A percentile compares a stretch with the other conserved stretches of the same genome.
These are phyloP conservation scores for Arnoldichthys spilopterus DNA, from an alignment of 2,797 vertebrate genomes.

Conservation along the genomic window DNA sequence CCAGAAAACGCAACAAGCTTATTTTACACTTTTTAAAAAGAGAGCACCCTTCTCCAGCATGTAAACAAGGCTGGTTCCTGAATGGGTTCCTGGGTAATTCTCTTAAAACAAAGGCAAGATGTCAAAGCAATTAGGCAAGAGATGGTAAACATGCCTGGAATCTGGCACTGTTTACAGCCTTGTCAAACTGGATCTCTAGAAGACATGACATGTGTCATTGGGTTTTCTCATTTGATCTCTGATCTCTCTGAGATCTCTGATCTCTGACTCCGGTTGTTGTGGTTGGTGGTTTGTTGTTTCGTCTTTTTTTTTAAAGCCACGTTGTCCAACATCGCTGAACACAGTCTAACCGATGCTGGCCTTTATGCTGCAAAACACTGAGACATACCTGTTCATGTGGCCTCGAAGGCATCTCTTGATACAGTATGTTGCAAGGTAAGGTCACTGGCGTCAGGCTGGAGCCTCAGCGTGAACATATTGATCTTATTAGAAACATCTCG, in stretches of 20 bases:
- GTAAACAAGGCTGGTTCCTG: constrained; percentile 30
- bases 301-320: neutral
- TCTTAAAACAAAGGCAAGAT: constrained; percentile 42
- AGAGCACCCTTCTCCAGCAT: neutral
- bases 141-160: constrained; percentile 14
- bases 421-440: too few relatives aligned
- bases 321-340: neutral
- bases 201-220: constrained; percentile 4
- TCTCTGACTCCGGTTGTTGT: too few relatives aligned
- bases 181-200: constrained; percentile 26
- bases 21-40: constrained; percentile 32
- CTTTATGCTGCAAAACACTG: too few relatives aligned
- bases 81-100: constrained; percentile 25
- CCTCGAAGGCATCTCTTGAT: neutral
- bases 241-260: too few relatives aligned
- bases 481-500: too few relatives aligned
- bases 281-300: too few relatives aligned
- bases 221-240: constrained; percentile 5
- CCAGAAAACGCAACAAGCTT: constrained; percentile 43
- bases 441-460: too few relatives aligned
- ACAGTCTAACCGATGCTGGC: neutral
- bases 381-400: neutral
- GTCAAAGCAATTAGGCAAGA: constrained; percentile 46
- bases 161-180: constrained; percentile 35
- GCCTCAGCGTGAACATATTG: too few relatives aligned